Conservation (phyloP, 2,113 vertebrate species). For the Xenopus laevis region DNA sequence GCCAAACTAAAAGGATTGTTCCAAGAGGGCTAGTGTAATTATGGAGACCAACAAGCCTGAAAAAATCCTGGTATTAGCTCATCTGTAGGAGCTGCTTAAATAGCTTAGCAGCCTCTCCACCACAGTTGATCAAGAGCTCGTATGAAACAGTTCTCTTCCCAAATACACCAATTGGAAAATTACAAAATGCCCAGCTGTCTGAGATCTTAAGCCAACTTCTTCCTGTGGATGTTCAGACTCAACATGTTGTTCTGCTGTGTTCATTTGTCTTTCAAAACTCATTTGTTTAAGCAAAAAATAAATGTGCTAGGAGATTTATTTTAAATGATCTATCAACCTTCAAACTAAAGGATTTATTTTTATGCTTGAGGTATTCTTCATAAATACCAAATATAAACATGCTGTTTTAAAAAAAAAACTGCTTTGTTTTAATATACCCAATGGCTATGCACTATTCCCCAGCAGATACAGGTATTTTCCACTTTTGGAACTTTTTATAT, state of each 20-base stretch:
- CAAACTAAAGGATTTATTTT: too few species aligned
- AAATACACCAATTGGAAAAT: constrained; percentile 42
- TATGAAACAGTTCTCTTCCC: constrained; percentile 32
- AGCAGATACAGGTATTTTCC: too few species aligned
- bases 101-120: constrained; percentile 27
- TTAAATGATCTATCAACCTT: too few species aligned
- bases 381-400: too few species aligned
- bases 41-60: constrained; percentile 40
- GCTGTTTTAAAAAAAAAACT: too few species aligned
- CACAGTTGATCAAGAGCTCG: constrained; percentile 34
- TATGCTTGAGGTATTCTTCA: too few species aligned
- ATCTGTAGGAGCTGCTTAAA: constrained; percentile 29
- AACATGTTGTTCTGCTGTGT: constrained; percentile 18
- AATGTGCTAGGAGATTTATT: too few species aligned
- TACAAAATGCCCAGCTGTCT: constrained; percentile 36
- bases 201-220: constrained; percentile 28
- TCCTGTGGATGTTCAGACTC: constrained; percentile 19
- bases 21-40: constrained; percentile 40
- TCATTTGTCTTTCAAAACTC: not conserved
- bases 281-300: too few species aligned
- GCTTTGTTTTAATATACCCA: too few species aligned
- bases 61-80: constrained; percentile 35
- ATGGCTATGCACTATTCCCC: too few species aligned
- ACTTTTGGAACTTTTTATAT: too few species aligned
- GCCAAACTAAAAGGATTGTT: constrained; percentile 29